Base-by-base conservation (phyloP, 1,140 invertebrate species). In the Augochlora pura region DNA sequence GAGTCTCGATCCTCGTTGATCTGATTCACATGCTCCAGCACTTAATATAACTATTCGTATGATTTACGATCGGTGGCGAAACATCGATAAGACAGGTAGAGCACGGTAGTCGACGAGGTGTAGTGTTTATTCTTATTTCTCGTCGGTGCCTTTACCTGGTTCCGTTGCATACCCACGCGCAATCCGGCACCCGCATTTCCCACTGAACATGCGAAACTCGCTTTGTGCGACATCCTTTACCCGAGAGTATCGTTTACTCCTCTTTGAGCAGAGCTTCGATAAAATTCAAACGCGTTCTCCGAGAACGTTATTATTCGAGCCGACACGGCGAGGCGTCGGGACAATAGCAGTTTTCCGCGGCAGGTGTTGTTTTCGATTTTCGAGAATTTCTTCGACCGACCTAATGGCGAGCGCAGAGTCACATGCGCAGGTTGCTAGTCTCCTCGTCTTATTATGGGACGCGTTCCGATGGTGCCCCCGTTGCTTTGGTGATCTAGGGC, bases 141-240 rank as follows among this genome's bases (percentile, higher is more conserved):
- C 32, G 32, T 32, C 32, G 32, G 32, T 32, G 0, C 60, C 23
- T 70, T 78, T 85, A 77, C 79, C 66, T 70, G 66, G 25, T 5
- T 5, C 21, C 23, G 8, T 32, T 25, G 12, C 25, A 12, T 62
- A 62, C 27, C 27, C n/a, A 9, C 10, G 3, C 57, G 21, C 52
- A 16, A 59, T 16, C n/a, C 23, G 21, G 10, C 38, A 4, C n/a
- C 32, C 67, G 10, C 57, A 60, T 32, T 38, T 18, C 16, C 46
- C 16, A 6, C 54, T 25, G 38, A 52, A 62, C 27, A 68, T 63
- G 63, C 46, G 49, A 23, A 54, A 63, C 62, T 59, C 46, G 57
- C 32, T 49, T 64, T 63, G 71, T 46, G 25, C 46, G 23, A n/a
- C n/a, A 5, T 23, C 14, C n/a, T 62, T 57, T 10, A 5, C 14